Evolutionary conservation across 2,113 vertebrate species (phyloP).

Genomic region (Vidua macroura): DNA sequence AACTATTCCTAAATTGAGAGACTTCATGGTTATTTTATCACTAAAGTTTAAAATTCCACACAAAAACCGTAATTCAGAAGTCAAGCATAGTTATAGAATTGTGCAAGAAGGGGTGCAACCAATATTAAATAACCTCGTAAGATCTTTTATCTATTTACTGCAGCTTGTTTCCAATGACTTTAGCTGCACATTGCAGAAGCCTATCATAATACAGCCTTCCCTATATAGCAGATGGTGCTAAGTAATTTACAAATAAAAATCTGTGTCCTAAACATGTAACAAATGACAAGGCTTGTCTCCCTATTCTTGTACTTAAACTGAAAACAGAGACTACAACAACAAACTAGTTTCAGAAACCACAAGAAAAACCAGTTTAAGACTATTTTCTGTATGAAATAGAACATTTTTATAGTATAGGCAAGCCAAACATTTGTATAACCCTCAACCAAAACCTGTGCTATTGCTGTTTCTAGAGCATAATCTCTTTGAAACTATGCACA

Average conservation of each 20-base stretch:
- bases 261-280: neutral
- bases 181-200: neutral
- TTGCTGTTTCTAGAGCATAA: neutral
- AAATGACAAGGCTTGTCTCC: neutral
- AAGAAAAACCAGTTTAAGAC: constrained; percentile 42
- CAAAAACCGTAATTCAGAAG: neutral
- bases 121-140: neutral
- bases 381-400: neutral
- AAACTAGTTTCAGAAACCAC: constrained; percentile 35
- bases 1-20: neutral
- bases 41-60: neutral
- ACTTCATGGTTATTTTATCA: neutral
- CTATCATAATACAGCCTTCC: neutral
- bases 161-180: neutral
- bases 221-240: neutral
- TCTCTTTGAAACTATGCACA: neutral
- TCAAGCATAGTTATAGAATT: neutral
- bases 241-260: neutral
- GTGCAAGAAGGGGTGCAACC: neutral
- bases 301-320: neutral
- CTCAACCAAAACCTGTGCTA: neutral
- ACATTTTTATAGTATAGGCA: neutral
- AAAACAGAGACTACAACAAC: constrained; percentile 6
- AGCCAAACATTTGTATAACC: neutral
- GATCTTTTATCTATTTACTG: neutral